Base-by-base conservation (phyloP, 2,888 invertebrate genomes). In the Chaitophorus viminalis region DNA sequence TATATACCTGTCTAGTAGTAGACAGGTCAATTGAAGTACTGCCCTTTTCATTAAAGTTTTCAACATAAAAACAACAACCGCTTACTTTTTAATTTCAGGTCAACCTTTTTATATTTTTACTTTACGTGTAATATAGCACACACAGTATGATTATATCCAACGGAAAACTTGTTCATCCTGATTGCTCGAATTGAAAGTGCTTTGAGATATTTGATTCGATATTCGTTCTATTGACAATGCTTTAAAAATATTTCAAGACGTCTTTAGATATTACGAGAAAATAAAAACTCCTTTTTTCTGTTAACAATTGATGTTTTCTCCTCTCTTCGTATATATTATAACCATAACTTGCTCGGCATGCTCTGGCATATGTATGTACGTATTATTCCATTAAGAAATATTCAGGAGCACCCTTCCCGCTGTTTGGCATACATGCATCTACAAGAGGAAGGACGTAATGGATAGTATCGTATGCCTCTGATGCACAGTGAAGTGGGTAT, bases 401-500 rank as follows among this genome's bases (percentile, higher is more conserved):
- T 75, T 75, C 83, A 82, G 18, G 52, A 54, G 54, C 21, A 25
- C 25, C 33, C 52, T 84, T 14, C 83, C 60, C 17, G 60, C 83
- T 75, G 83, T 84, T 75, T 31, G 54, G 33, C 52, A 11, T 21
- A 25, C 21, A 9, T 21, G 17, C 60, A 0, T 36, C 29, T 54
- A 29, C 11, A 29, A 75, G 29, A 84, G 75, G 75, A 75, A 84
- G 39, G 75, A 46, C 75, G 83, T 84, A 84, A 84, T 84, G 83
- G 83, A 84, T 84, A 75, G 33, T 70, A 70, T 65, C 70, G 70
- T 70, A 60, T 68, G 29, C 29, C 5, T 36, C 14, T 77, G 33
- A 14, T 29, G n/a, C n/a, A 25, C n/a, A 29, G 31, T 87, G 81
- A 87, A 87, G 87, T 87, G 87, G 81, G 54, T 86, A 79, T 75